Evolutionary conservation across 2,797 vertebrate genomes (phyloP).

Genomic region (Periparus ater): DNA sequence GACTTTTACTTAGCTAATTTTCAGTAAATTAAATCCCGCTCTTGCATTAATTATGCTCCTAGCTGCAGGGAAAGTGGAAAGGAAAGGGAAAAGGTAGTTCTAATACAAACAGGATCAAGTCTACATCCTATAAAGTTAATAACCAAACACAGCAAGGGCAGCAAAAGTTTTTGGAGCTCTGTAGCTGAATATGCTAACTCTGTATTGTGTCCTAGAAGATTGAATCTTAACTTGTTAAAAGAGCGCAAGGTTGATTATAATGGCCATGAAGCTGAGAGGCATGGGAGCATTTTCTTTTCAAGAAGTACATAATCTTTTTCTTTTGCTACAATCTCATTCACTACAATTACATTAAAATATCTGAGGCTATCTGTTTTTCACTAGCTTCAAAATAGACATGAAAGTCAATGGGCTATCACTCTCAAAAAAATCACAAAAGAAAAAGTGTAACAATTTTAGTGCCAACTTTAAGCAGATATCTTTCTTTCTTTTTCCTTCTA

Average conservation of each 20-base stretch:
- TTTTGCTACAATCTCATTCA: background rate
- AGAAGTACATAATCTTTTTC: background rate
- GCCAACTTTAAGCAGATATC: background rate
- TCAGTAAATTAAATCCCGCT: background rate
- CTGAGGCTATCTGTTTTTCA: background rate
- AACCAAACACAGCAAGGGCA: background rate
- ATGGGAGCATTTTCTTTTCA: background rate
- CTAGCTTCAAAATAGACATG: background rate
- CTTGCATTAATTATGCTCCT: background rate
- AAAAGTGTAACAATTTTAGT: background rate
- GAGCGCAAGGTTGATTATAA: background rate
- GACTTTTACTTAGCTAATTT: slow-evolving; percentile 25
- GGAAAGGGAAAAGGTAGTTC: background rate
- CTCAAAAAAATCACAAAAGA: background rate
- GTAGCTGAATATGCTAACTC: background rate
- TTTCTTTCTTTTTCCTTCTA: background rate
- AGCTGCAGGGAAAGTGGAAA: background rate
- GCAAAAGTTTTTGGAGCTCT: background rate
- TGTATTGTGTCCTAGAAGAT: background rate
- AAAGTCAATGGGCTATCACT: background rate
- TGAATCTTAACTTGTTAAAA: background rate
- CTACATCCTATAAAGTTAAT: background rate
- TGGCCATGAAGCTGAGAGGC: background rate
- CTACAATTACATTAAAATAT: background rate
- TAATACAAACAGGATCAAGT: background rate